Base-by-base conservation (phyloP, 1,140 invertebrate species). In the Drepana arcuata region DNA sequence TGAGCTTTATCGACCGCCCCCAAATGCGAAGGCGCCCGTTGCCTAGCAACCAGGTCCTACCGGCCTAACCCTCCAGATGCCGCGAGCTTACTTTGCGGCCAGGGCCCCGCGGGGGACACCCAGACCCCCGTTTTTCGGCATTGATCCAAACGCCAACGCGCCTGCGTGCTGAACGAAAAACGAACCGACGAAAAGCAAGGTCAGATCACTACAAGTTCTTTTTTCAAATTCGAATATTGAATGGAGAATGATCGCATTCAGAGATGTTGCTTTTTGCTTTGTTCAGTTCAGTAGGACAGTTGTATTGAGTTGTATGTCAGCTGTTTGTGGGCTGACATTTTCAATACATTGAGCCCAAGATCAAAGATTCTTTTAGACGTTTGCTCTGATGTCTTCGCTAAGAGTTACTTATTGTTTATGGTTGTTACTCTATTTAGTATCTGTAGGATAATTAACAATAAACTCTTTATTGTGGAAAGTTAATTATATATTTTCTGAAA, bases 151-250 rank as follows among this genome's bases (percentile, higher is more conserved):
- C 58, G 41, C 50, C 36, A 72, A 33, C 71, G 72, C 74, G 74
- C 74, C 70, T 77, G 75, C 75, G 75, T 75, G 60, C 48, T 73
- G 51, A 58, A 70, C 67, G 62, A 80, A 77, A 77, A 74, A 80
- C 74, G 70, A 69, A 64, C 51, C 55, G 57, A 54, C 55, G 52
- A 63, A 60, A 64, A 61, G 64, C 74, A 77, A 80, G 72, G 75
- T 77, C 72, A 80, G 68, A 63, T 66, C 69, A 68, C 68, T 75
- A 65, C 45, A 64, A 65, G 49, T 72, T 69, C 72, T 75, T 80
- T 80, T 80, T 80, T 67, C 68, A 45, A 71, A 72, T 62, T 63
- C 61, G 55, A 66, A 74, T 73, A 73, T 77, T 77, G 75, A 80
- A 80, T 77, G 75, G 74, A 61, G 67, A 57, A 69, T 71, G 61